Percentiles rank a stretch among this genome's conserved stretches.
phyloP scores from a whole-genome alignment of 2,797 vertebrate genomes.

The Pangasius krempfi region DNA sequence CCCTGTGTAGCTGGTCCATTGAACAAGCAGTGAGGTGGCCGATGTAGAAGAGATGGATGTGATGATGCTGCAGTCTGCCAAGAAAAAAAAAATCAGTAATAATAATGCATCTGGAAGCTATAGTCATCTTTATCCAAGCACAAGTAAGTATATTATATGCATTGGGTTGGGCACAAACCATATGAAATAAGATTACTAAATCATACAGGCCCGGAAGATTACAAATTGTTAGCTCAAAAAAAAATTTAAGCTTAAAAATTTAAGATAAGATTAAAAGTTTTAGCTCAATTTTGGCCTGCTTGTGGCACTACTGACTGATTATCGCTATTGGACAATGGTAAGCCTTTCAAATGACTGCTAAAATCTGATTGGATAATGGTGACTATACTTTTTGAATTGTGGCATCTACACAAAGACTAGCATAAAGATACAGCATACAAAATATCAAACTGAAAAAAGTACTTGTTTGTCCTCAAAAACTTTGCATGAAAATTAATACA shows the following conservation, averaged over 20 bases:
- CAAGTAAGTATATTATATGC: neutral
- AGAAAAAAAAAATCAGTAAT: neutral
- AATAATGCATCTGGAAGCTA: neutral
- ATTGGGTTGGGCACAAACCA: neutral
- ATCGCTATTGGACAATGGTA: neutral
- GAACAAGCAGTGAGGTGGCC: slow-evolving; percentile 69
- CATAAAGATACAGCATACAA: neutral
- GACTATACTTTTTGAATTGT: neutral
- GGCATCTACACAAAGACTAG: neutral
- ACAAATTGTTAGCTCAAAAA: neutral
- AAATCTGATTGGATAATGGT: neutral
- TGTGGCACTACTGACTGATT: neutral
- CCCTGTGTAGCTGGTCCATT: slow-evolving; percentile 65
- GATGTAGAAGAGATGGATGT: slow-evolving; percentile 62
- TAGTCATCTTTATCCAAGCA: neutral
- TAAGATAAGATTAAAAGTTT: neutral
- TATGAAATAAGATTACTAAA: neutral
- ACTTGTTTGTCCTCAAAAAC: neutral
- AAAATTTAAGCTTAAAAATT: too few relatives aligned
- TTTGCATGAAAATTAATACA: neutral
- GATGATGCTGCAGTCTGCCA: slow-evolving; percentile 70
- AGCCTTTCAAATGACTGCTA: neutral
- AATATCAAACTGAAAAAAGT: neutral
- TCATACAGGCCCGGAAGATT: neutral
- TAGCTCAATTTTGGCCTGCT: neutral